These are phyloP conservation scores for Spisula solida DNA, from an alignment of 2,888 invertebrate genomes.

Conservation along the genomic window DNA sequence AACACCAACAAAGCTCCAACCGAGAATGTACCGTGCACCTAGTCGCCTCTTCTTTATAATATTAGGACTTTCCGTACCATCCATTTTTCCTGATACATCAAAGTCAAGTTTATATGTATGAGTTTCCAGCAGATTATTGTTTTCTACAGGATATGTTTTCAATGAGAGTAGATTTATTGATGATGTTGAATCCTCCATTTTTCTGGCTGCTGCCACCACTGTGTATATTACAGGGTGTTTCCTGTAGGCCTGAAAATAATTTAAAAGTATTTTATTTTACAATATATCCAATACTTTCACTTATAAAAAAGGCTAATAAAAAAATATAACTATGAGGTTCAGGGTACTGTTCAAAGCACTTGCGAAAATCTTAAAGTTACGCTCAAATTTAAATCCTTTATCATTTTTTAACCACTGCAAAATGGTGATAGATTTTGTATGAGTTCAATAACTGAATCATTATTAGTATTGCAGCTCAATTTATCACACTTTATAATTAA, in stretches of 20 bases:
- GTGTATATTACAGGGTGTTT: background rate
- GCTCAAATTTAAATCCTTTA: no score
- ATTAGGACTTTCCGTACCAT: constrained; percentile 27
- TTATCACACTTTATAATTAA: no score
- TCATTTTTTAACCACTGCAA: no score
- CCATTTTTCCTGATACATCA: constrained; percentile 27
- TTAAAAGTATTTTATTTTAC: background rate
- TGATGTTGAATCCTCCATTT: constrained; percentile 37
- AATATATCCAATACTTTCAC: no score
- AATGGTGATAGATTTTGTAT: no score
- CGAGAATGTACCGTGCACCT: constrained; percentile 40
- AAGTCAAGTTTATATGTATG: constrained; percentile 31
- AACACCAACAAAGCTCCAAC: constrained; percentile 39
- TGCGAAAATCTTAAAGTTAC: no score
- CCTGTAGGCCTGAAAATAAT: background rate
- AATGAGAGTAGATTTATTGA: constrained; percentile 53
- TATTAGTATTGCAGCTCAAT: no score
- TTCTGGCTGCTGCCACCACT: background rate
- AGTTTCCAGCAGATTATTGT: constrained; percentile 64
- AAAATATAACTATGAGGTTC: background rate
- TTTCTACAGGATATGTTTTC: constrained; percentile 49
- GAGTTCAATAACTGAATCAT: no score
- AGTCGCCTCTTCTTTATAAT: background rate
- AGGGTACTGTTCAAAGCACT: no score
- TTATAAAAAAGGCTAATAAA: background rate